These are phyloP conservation scores for Prinia subflava DNA, from an alignment of 2,113 vertebrate species.

Conservation along the genomic window DNA sequence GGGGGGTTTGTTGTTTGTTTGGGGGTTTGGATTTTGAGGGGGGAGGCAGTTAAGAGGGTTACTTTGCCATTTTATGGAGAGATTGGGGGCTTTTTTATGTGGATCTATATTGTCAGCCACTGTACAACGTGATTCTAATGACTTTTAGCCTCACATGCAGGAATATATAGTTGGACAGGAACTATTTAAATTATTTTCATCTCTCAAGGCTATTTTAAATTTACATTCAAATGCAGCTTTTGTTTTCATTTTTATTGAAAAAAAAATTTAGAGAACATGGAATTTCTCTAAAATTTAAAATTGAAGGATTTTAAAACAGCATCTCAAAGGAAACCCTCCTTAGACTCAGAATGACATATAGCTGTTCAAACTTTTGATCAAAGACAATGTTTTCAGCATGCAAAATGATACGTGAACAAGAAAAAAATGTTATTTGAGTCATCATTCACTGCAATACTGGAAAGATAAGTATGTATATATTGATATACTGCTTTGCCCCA, in stretches of 20 bases:
- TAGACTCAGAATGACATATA: neutral
- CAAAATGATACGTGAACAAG: neutral
- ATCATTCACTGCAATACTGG: neutral
- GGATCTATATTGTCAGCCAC: neutral
- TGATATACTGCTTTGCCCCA: neutral
- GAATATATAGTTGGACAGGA: neutral
- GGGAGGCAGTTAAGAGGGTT: accelerated
- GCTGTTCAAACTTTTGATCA: neutral
- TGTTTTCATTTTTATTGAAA: neutral
- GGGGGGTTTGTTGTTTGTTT: neutral
- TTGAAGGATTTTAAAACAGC: neutral
- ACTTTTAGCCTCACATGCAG: neutral
- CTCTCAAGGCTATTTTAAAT: neutral
- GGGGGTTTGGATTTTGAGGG: neutral
- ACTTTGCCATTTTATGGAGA: neutral
- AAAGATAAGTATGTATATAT: neutral
- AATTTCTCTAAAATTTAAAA: neutral
- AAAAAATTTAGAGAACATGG: neutral
- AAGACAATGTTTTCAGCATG: neutral
- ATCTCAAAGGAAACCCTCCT: neutral
- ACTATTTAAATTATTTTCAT: neutral
- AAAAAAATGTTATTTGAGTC: neutral
- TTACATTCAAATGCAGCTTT: neutral
- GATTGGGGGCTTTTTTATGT: neutral
- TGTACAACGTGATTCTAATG: neutral